Evolutionary conservation across 2,113 vertebrate genomes (phyloP).

Genomic region (Cathartes aura): DNA sequence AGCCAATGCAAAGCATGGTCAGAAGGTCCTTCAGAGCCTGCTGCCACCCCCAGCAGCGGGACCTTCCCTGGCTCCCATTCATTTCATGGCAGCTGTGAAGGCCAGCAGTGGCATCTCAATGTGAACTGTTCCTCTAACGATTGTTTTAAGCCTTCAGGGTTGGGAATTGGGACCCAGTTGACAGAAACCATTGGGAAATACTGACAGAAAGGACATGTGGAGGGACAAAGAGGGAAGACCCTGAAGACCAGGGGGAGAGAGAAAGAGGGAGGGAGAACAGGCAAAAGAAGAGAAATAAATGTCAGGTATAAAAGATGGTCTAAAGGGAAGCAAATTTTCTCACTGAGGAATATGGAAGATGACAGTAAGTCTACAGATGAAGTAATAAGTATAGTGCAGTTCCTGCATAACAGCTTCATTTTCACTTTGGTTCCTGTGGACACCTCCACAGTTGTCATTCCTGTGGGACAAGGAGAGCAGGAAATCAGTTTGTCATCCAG

Average conservation of each 20-base stretch:
- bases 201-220: not conserved
- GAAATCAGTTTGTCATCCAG: not conserved
- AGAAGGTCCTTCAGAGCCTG: not conserved
- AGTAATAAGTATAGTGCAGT: not conserved
- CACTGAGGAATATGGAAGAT: not conserved
- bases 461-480: not conserved
- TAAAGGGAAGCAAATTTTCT: not conserved
- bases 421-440: not conserved
- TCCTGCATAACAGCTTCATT: not conserved
- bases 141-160: not conserved
- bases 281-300: not conserved
- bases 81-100: not conserved
- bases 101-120: not conserved
- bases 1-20: not conserved
- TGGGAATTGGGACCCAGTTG: not conserved
- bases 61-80: not conserved
- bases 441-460: not conserved
- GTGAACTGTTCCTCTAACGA: not conserved
- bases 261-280: not conserved
- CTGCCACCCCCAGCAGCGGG: not conserved
- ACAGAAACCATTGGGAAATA: not conserved
- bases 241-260: not conserved
- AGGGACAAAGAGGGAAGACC: not conserved
- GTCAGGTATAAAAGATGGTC: not conserved
- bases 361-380: not conserved